These are phyloP conservation scores for Synaphobranchus kaupii DNA, from an alignment of 2,797 vertebrate genomes.

Conservation along the genomic window DNA sequence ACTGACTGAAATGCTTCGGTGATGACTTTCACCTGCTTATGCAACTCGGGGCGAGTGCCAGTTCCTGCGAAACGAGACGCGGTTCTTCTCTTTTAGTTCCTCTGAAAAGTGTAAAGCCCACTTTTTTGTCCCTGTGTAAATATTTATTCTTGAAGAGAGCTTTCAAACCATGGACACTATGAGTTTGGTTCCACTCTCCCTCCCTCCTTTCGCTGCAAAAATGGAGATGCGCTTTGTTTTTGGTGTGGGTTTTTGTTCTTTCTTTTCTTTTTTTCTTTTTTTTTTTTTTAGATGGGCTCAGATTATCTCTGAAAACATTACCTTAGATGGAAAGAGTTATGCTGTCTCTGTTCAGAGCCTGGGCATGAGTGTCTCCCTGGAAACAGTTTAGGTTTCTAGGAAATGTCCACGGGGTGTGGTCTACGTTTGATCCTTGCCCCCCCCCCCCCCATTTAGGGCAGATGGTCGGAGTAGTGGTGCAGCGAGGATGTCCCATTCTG, in stretches of 20 bases:
- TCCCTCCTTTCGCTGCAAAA: not conserved
- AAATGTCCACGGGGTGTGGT: not conserved
- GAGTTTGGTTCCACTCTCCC: not conserved
- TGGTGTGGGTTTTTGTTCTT: not conserved
- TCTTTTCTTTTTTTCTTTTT: not conserved
- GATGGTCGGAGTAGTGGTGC: not conserved
- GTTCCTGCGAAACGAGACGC: not conserved
- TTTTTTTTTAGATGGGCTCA: not conserved
- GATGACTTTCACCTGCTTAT: not conserved
- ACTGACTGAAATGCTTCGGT: not conserved
- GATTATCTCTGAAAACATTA: not conserved
- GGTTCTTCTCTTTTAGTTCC: not conserved
- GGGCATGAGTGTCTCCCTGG: not conserved
- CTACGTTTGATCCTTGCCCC: not conserved
- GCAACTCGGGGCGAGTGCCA: not conserved
- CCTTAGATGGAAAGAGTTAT: slow-evolving; percentile 11
- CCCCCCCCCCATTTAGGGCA: not conserved
- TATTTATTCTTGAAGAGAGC: not conserved
- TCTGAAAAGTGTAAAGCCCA: not conserved
- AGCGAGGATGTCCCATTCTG: not conserved
- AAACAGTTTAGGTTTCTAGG: not conserved
- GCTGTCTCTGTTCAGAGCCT: not conserved
- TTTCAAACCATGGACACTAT: not conserved
- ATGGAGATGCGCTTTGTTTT: slow-evolving; percentile 4
- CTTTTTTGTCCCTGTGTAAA: not conserved